These are phyloP conservation scores for Quadroppia sp. DNA, from an alignment of 2,888 invertebrate genomes.

Conservation along the genomic window DNA sequence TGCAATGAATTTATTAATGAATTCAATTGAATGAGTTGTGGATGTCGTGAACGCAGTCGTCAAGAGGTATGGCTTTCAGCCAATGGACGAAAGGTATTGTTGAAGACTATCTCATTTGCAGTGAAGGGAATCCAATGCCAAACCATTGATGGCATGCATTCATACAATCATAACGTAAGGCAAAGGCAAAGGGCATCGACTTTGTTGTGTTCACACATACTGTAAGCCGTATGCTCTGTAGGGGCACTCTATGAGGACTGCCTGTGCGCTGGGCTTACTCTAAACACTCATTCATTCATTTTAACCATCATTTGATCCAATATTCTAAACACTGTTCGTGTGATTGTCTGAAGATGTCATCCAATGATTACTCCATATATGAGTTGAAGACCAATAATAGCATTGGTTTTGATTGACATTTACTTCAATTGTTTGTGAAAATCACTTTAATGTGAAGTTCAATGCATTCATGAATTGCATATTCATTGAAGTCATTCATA, in stretches of 20 bases:
- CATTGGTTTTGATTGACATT: too few relatives aligned
- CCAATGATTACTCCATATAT: neutral
- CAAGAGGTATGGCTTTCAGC: neutral
- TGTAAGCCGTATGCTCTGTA: too few relatives aligned
- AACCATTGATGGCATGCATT: neutral
- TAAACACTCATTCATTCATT: slow-evolving; percentile 6
- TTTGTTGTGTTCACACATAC: neutral
- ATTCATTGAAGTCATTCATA: neutral
- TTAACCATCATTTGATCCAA: neutral
- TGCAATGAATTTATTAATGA: neutral
- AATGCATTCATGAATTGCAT: neutral
- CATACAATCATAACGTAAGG: neutral
- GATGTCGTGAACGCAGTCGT: neutral
- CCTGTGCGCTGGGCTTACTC: neutral
- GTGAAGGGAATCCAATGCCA: neutral
- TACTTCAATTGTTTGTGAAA: too few relatives aligned
- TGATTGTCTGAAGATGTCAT: neutral
- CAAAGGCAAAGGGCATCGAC: slow-evolving; percentile 24
- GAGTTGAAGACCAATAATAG: neutral
- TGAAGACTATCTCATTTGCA: slow-evolving; percentile 8
- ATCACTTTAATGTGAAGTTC: too few relatives aligned
- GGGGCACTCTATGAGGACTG: too few relatives aligned
- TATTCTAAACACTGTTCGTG: neutral
- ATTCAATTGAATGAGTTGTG: neutral
- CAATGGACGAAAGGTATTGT: neutral